A percentile compares a stretch with the other conserved stretches of the same genome.
phyloP scores from a whole-genome alignment of 2,888 invertebrate genomes.

The Dryobotodes eremita region DNA sequence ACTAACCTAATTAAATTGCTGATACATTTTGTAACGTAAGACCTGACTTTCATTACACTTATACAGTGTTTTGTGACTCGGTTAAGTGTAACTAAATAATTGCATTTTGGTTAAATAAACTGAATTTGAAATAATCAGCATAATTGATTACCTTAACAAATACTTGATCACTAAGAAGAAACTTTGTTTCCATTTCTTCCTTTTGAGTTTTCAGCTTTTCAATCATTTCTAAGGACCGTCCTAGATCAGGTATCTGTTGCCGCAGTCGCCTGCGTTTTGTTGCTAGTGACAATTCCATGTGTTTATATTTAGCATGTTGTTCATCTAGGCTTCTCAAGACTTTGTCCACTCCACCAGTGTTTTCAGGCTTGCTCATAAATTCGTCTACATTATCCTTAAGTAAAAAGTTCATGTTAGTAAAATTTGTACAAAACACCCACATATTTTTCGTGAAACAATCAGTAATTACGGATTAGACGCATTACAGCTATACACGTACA shows the following conservation, averaged over 20 bases:
- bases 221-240: conserved; percentile 97
- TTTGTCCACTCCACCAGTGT: conserved; percentile 95
- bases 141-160: conserved; percentile 90
- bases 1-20: neutral
- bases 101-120: neutral
- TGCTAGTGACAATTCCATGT: conserved; percentile 98
- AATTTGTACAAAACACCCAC: neutral
- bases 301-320: conserved; percentile 98
- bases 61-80: neutral
- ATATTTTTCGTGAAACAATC: neutral
- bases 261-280: conserved; percentile 96
- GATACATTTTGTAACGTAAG: neutral
- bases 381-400: conserved; percentile 98
- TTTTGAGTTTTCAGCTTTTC: conserved; percentile 96
- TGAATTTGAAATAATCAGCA: neutral
- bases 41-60: neutral
- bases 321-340: conserved; percentile 97
- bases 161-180: conserved; percentile 98
- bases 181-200: conserved; percentile 96
- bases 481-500: neutral
- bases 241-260: conserved; percentile 98
- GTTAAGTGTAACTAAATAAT: neutral
- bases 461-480: neutral
- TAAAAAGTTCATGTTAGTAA: conserved; percentile 27
- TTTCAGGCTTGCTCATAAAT: conserved; percentile 96